Conservation (phyloP, 1,140 invertebrate species). For the Zelostemma sp. region DNA sequence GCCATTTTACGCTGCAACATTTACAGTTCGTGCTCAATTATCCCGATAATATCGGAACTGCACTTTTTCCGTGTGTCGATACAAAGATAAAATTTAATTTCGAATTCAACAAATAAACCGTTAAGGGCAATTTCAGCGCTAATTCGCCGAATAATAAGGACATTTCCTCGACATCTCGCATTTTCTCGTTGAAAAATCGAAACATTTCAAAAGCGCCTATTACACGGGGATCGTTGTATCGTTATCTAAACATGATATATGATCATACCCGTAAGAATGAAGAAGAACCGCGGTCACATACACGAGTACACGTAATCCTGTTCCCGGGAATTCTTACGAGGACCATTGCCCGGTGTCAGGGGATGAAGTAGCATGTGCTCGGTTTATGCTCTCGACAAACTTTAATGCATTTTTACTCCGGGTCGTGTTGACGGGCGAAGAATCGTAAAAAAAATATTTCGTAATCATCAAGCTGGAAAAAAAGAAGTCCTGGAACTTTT, state of each 20-base stretch:
- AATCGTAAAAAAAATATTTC: no score
- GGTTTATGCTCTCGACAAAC: neutral
- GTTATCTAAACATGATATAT: no score
- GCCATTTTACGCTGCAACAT: constrained; percentile 26
- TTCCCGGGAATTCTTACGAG: neutral
- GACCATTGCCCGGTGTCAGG: neutral
- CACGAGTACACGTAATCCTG: neutral
- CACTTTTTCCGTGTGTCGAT: constrained; percentile 41
- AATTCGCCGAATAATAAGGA: no score
- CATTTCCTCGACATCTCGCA: no score
- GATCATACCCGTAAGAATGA: no score
- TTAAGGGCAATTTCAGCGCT: constrained; percentile 14
- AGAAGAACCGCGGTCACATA: neutral
- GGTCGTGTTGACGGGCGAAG: no score
- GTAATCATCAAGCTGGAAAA: neutral
- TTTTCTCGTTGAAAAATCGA: no score
- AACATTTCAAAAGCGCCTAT: no score
- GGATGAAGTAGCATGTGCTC: no score
- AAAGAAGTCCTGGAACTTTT: neutral
- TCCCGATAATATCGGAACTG: constrained; percentile 37
- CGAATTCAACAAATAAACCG: constrained; percentile 40
- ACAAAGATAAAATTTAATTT: constrained; percentile 42
- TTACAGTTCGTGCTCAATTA: constrained; percentile 42
- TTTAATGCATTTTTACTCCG: neutral
- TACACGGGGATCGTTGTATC: no score